Conservation (phyloP, 2,113 vertebrate genomes). For the Spizaetus ornatus region DNA sequence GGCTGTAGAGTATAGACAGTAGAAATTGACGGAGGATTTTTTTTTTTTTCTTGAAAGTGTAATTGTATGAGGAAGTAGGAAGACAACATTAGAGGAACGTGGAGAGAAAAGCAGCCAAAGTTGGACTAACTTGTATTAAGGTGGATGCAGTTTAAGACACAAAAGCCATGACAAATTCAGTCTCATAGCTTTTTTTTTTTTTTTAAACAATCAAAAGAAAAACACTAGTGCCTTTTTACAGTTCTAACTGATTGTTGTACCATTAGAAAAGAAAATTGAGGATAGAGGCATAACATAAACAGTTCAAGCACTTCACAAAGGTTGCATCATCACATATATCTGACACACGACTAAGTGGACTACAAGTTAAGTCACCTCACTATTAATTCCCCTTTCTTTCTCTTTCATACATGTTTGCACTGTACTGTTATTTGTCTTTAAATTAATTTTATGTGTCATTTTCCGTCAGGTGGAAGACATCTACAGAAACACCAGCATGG, state of each 20-base stretch:
- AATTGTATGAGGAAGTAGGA: not conserved
- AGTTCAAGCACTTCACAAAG: not conserved
- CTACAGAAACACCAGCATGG: not conserved
- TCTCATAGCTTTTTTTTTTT: not conserved
- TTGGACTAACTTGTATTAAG: not conserved
- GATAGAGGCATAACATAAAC: not conserved
- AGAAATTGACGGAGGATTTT: not conserved
- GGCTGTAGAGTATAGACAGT: not conserved
- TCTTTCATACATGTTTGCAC: not conserved
- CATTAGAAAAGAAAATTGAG: not conserved
- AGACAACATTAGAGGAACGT: not conserved
- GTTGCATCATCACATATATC: not conserved
- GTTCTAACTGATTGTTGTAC: not conserved
- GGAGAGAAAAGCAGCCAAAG: not conserved
- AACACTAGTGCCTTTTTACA: not conserved
- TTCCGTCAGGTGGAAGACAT: not conserved
- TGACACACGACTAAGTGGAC: too few species aligned
- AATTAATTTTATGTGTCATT: not conserved
- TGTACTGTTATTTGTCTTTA: not conserved
- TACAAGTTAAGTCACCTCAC: not conserved
- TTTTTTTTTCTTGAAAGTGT: not conserved
- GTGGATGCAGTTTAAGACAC: not conserved
- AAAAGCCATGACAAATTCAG: not conserved
- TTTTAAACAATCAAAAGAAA: not conserved
- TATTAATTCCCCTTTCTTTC: not conserved